Evolutionary conservation across 2,888 invertebrate species (phyloP).

Genomic region (Crepidodera aurea): DNA sequence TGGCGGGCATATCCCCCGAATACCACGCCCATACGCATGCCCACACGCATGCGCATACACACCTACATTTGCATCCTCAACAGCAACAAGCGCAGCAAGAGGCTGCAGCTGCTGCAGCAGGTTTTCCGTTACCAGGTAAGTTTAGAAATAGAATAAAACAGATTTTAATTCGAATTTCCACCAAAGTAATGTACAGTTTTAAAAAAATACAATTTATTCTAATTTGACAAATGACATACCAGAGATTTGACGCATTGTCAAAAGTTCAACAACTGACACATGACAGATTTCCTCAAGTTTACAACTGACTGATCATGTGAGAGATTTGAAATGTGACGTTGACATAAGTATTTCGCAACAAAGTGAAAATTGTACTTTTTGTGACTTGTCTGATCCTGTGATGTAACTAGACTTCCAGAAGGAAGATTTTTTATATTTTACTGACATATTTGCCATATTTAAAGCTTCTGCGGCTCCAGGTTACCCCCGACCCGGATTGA

Average conservation of each 20-base stretch:
- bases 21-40: constrained; percentile 94
- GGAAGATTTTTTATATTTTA: constrained; percentile 1
- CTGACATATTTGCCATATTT: constrained; percentile 24
- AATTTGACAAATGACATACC: neutral
- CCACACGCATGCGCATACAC: constrained; percentile 90
- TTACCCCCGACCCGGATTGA: constrained; percentile 69
- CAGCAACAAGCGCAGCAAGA: constrained; percentile 80
- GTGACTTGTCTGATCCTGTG: too few species aligned
- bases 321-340: too few species aligned
- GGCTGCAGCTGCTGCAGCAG: constrained; percentile 59
- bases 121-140: constrained; percentile 68
- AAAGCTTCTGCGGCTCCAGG: constrained; percentile 65
- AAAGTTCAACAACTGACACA: too few species aligned
- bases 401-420: neutral
- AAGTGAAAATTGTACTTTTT: too few species aligned
- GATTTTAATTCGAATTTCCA: too few species aligned
- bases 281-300: too few species aligned
- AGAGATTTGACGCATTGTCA: too few species aligned
- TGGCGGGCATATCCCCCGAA: constrained; percentile 89
- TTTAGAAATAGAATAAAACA: too few species aligned
- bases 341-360: too few species aligned
- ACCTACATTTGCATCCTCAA: constrained; percentile 83
- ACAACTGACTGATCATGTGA: too few species aligned
- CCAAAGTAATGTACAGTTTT: too few species aligned
- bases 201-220: neutral